A percentile compares a stretch with the other conserved stretches of the same genome.
These are phyloP conservation scores for Chionodraco myersi DNA, from an alignment of 2,113 vertebrate species.

Conservation along the genomic window DNA sequence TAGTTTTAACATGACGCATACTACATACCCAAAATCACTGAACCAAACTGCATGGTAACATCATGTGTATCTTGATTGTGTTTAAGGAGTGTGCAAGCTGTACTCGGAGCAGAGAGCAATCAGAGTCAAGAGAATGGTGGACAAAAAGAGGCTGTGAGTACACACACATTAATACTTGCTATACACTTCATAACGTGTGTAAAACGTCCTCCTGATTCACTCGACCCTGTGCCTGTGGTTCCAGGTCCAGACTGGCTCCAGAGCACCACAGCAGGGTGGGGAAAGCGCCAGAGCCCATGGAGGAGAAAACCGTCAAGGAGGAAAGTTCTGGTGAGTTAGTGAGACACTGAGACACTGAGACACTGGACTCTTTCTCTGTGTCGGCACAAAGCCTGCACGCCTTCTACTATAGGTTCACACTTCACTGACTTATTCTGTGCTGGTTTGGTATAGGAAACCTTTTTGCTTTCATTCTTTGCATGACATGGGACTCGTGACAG, in stretches of 20 bases:
- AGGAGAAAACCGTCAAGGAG: slow-evolving; percentile 82
- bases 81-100: slow-evolving; percentile 93
- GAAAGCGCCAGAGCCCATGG: slow-evolving; percentile 72
- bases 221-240: slow-evolving; percentile 21
- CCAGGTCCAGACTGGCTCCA: slow-evolving; percentile 91
- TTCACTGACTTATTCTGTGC: neutral
- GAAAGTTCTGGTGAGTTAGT: slow-evolving; percentile 84
- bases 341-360: neutral
- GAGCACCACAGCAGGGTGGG: slow-evolving; percentile 83
- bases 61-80: neutral
- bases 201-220: neutral
- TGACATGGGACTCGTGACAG: neutral
- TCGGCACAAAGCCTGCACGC: neutral
- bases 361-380: neutral
- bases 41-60: neutral
- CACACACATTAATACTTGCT: neutral
- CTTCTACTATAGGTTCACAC: neutral
- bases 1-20: neutral
- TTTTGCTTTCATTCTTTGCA: neutral
- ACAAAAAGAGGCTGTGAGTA: slow-evolving; percentile 97
- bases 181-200: neutral
- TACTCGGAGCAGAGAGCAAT: slow-evolving; percentile 98
- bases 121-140: slow-evolving; percentile 93
- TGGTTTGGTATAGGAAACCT: neutral
- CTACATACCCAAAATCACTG: neutral